Conservation (phyloP, 2,113 vertebrate species). For the Sebastes fasciatus region DNA sequence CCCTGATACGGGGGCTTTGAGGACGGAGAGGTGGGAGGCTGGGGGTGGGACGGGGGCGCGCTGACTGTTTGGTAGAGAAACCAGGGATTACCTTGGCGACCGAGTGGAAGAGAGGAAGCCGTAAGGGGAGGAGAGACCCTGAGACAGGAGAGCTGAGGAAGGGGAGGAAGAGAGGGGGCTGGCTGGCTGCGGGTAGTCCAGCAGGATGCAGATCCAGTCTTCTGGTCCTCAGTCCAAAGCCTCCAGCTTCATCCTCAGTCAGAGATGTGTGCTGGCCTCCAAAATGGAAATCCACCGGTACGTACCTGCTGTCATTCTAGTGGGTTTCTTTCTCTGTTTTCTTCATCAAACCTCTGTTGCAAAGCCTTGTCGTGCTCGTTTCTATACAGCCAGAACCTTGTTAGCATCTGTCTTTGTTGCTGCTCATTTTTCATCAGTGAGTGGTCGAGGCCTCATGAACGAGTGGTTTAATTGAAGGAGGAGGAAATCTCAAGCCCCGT, state of each 20-base stretch:
- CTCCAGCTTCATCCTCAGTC: slow-evolving; percentile 60
- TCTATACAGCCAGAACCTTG: neutral
- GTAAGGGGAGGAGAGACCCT: neutral
- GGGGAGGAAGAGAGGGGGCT: slow-evolving; percentile 8
- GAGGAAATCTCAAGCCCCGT: neutral
- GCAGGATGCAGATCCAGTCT: slow-evolving; percentile 68
- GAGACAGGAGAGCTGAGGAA: neutral
- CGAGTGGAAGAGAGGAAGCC: slow-evolving; percentile 15
- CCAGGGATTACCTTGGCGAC: slow-evolving; percentile 12
- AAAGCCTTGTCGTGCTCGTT: neutral
- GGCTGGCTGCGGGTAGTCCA: slow-evolving; percentile 21
- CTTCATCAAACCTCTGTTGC: neutral
- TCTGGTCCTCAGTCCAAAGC: slow-evolving; percentile 57
- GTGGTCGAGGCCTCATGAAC: neutral
- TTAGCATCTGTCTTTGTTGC: neutral
- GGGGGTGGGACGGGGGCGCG: neutral
- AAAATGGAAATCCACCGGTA: slow-evolving; percentile 79
- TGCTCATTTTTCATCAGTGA: neutral
- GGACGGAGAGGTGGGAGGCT: slow-evolving; percentile 11
- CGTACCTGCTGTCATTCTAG: slow-evolving; percentile 49
- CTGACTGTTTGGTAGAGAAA: slow-evolving; percentile 20
- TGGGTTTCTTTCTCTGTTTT: neutral
- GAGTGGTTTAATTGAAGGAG: neutral
- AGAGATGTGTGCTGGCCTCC: slow-evolving; percentile 68
- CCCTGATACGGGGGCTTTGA: slow-evolving; percentile 31